Evolutionary conservation across 1,140 invertebrate genomes (phyloP).

Genomic region (Steinernema khuongi): DNA sequence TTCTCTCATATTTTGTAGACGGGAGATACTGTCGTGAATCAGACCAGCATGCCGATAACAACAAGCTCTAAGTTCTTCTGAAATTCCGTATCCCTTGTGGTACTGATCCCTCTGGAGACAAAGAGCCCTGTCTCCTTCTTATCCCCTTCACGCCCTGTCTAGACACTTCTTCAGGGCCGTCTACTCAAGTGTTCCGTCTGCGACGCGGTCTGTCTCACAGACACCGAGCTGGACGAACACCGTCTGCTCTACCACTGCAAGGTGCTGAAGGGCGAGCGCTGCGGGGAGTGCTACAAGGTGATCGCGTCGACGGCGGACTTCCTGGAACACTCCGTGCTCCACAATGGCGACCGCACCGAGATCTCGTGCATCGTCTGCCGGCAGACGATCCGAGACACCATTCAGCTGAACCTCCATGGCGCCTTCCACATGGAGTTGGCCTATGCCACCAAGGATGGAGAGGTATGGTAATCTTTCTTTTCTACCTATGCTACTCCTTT

Average conservation of each 20-base stretch:
- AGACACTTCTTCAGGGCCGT: neutral
- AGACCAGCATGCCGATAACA: no score
- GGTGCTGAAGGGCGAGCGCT: neutral
- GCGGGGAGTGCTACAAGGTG: neutral
- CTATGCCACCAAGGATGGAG: neutral
- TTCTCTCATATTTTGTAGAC: no score
- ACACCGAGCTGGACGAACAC: neutral
- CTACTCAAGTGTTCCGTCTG: neutral
- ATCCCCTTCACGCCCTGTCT: neutral
- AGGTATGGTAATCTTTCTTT: neutral
- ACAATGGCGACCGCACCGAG: neutral
- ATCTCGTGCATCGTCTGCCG: constrained; percentile 1
- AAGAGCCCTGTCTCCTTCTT: neutral
- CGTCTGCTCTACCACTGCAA: neutral
- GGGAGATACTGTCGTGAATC: no score
- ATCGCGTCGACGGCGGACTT: neutral
- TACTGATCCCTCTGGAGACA: neutral
- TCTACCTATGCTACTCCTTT: no score
- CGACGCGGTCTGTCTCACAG: neutral
- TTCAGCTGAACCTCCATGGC: neutral
- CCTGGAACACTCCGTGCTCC: neutral
- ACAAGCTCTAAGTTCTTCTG: no score
- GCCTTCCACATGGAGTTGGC: constrained; percentile 6
- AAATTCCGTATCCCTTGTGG: neutral
- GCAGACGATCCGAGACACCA: neutral